Base-by-base conservation (phyloP, 2,797 vertebrate genomes). In the Oryzias dopingdopingensis region DNA sequence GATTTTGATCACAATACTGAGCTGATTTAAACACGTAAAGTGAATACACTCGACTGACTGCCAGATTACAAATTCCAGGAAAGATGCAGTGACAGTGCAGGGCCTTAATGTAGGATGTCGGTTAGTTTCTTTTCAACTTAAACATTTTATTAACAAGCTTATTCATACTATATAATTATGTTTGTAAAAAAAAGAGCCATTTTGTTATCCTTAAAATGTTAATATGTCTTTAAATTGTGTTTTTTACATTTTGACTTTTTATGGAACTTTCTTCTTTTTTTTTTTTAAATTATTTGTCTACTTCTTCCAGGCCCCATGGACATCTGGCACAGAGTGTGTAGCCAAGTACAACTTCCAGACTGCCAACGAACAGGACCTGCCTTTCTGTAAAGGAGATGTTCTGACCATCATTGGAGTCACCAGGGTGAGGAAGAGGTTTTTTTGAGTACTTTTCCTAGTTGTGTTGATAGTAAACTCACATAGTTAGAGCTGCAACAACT, bases 281-380 rank as follows among this genome's bases (percentile, higher is more conserved):
- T 61, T 42, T 26, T 59, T 14, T 60, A 20, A 20, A 22, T 45
- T 52, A 6, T 56, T 32, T 37, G 32, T 37, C 10, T 1, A 37
- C 10, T 13, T 37, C 1, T 37, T 37, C 8, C 32, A 92, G 94
- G 91, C 71, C 55, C 91, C 87, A 56, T 98, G 97, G 96, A 91
- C 94, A 0, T 89, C 93, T 3, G 96, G 95, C 92, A 96, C 96
- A 59, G 96, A 99, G 87, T 99, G 97, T 82, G 94, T 99, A 76
- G 96, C 97, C 86, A 98, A 97, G 79, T 98, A 99, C 88, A 98
- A 97, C 84, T 99, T 98, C 89, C 94, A 95, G 16, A 95, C 95
- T 77, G 94, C 94, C 10, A 94, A 96, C 0, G 95, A 96, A 62
- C 95, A 98, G 80, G 97, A 99, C 89, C 94, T 99, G 77, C 94